Evolutionary conservation across 2,797 vertebrate genomes (phyloP).

Genomic region (Chelon labrosus): DNA sequence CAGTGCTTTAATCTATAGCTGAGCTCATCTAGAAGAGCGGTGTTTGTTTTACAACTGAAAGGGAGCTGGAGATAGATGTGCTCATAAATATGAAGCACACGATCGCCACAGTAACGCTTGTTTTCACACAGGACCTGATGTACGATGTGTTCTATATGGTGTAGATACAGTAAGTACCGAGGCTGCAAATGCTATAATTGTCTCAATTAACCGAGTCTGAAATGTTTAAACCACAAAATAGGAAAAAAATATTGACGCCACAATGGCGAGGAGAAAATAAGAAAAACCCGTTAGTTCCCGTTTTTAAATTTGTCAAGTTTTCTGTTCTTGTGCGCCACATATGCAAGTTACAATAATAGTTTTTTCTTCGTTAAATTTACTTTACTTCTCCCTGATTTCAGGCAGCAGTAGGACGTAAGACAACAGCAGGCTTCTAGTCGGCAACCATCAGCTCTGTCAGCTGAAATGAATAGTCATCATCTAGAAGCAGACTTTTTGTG

Average conservation of each 20-base stretch:
- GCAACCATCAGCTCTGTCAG: neutral
- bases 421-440: neutral
- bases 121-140: conserved; percentile 1
- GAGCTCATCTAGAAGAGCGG: conserved; percentile 54
- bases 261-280: neutral
- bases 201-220: neutral
- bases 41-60: conserved; percentile 63
- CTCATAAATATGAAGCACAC: conserved; percentile 47
- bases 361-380: neutral
- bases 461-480: conserved; percentile 1
- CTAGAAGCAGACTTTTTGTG: too few relatives aligned
- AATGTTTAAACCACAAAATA: neutral
- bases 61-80: conserved; percentile 39
- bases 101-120: neutral
- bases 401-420: neutral
- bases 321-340: neutral
- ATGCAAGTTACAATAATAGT: neutral
- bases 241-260: too few relatives aligned
- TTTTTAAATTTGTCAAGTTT: neutral
- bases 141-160: neutral
- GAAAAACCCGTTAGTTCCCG: neutral
- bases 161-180: neutral
- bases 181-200: neutral
- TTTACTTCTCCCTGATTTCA: conserved; percentile 8
- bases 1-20: conserved; percentile 70